These are phyloP conservation scores for Sapajus apella DNA, from an alignment of 2,113 vertebrate genomes.

Conservation along the genomic window DNA sequence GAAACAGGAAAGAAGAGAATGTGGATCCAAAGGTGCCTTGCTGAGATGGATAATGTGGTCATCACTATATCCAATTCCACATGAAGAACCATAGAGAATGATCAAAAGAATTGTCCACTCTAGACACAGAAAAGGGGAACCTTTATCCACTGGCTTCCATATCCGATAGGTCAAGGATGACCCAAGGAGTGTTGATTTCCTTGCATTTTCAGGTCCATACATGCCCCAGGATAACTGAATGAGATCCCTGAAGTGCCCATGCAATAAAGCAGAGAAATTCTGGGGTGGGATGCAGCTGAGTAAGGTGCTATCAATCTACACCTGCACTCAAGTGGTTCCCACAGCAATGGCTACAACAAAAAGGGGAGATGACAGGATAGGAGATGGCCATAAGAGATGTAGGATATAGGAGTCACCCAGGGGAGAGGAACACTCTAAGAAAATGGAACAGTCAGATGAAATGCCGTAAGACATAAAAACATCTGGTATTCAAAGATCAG, in stretches of 20 bases:
- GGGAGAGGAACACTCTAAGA: not conserved
- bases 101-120: not conserved
- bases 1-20: not conserved
- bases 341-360: not conserved
- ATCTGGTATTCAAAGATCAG: not conserved
- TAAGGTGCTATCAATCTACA: not conserved
- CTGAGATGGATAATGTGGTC: not conserved
- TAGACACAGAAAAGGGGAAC: not conserved
- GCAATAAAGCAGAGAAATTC: not conserved
- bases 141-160: not conserved
- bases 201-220: not conserved
- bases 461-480: not conserved
- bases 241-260: not conserved
- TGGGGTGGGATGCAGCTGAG: not conserved
- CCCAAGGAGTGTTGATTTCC: not conserved
- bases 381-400: not conserved
- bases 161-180: not conserved
- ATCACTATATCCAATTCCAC: not conserved
- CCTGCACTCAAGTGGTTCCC: not conserved
- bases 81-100: not conserved
- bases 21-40: not conserved
- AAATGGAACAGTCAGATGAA: not conserved
- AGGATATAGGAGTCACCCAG: not conserved
- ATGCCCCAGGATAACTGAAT: not conserved
- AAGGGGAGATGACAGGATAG: not conserved